These are phyloP conservation scores for Dugesia japonica DNA, from an alignment of 2,888 invertebrate species.

Conservation along the genomic window DNA sequence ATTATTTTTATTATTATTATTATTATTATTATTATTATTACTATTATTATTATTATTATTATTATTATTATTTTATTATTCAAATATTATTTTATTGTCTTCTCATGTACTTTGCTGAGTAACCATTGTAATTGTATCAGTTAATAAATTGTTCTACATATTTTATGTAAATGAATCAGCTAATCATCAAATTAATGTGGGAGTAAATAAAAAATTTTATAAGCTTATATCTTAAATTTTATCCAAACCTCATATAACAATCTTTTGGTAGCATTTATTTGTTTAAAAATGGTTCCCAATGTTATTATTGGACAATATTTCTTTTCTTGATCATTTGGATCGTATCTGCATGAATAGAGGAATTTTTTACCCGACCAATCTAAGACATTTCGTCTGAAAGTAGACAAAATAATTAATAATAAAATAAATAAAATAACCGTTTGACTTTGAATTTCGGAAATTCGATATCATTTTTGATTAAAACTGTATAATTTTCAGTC, in stretches of 20 bases:
- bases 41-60: no score
- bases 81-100: no score
- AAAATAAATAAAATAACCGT: constrained; percentile 38
- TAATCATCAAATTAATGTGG: background rate
- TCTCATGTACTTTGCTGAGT: no score
- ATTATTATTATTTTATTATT: no score
- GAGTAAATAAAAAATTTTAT: background rate
- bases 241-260: constrained; percentile 21
- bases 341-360: constrained; percentile 40
- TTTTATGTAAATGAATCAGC: no score
- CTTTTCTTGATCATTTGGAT: constrained; percentile 37
- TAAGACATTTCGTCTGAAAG: constrained; percentile 40
- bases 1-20: no score
- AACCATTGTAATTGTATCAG: no score
- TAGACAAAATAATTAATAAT: background rate
- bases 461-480: constrained; percentile 50
- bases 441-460: constrained; percentile 47
- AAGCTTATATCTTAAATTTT: no score
- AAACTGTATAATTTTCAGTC: constrained; percentile 46
- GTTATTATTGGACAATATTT: constrained; percentile 44
- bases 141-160: no score
- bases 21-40: no score
- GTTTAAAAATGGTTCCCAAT: constrained; percentile 39
- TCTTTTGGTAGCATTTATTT: background rate
- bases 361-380: constrained; percentile 38